phyloP scores from a whole-genome alignment of 1,140 invertebrate genomes.

The Pemphigus obesinymphae region DNA sequence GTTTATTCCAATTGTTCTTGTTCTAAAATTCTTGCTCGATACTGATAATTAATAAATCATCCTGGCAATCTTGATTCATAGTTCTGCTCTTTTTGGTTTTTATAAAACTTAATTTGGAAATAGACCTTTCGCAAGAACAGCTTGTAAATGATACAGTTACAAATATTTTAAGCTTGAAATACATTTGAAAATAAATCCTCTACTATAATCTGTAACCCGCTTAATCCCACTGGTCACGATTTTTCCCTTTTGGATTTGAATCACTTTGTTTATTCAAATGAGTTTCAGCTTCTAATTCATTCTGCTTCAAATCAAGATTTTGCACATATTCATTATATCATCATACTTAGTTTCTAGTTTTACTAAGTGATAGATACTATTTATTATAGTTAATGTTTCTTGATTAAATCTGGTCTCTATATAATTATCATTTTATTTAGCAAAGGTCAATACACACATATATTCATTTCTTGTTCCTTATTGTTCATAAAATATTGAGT shows the following conservation, averaged over 20 bases:
- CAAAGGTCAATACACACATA: background rate
- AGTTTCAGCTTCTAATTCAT: background rate
- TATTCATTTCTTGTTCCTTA: too few relatives aligned
- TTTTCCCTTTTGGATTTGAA: background rate
- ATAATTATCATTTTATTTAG: background rate
- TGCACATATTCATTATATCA: too few relatives aligned
- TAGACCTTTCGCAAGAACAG: background rate
- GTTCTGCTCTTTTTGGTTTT: background rate
- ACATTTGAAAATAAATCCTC: background rate
- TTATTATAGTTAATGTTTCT: too few relatives aligned
- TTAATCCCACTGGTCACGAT: background rate
- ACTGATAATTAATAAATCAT: too few relatives aligned
- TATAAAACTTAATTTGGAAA: background rate
- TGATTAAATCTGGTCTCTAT: background rate
- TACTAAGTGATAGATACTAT: too few relatives aligned
- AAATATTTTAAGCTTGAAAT: background rate
- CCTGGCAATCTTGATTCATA: background rate
- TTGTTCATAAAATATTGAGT: background rate
- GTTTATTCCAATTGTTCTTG: background rate
- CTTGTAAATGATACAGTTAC: background rate
- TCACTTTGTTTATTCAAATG: background rate
- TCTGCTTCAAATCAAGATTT: background rate
- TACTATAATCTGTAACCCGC: background rate
- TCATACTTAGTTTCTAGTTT: too few relatives aligned
- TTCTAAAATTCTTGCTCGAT: background rate